These are phyloP conservation scores for Zhuqinia jingwanae DNA, from an alignment of 2,888 invertebrate genomes.

Conservation along the genomic window DNA sequence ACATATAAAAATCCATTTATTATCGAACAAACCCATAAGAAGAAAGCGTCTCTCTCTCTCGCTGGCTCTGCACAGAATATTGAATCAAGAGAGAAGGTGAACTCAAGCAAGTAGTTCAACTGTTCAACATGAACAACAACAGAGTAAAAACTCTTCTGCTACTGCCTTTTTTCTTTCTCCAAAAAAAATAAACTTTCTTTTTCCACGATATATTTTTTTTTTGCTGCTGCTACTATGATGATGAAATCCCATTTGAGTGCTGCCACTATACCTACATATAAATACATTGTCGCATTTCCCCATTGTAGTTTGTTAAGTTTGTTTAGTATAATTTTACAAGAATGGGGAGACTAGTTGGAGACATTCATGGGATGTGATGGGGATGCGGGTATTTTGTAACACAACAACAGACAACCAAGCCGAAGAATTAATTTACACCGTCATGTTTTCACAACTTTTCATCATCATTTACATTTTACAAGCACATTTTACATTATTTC, in stretches of 20 bases:
- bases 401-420: background rate
- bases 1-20: background rate
- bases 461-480: slow-evolving; percentile 54
- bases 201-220: too few species aligned
- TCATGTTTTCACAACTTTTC: slow-evolving; percentile 47
- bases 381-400: slow-evolving; percentile 41
- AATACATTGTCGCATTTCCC: background rate
- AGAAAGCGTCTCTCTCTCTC: background rate
- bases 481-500: slow-evolving; percentile 36
- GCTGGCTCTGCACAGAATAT: background rate
- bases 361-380: too few species aligned
- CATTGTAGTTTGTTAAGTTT: slow-evolving; percentile 11
- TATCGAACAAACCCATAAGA: background rate
- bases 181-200: too few species aligned
- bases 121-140: too few species aligned
- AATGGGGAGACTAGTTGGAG: background rate
- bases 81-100: slow-evolving; percentile 8
- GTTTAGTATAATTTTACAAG: slow-evolving; percentile 43
- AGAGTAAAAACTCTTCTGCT: too few species aligned
- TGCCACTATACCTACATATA: background rate
- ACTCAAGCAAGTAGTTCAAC: too few species aligned
- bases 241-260: background rate
- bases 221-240: too few species aligned
- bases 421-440: slow-evolving; percentile 51
- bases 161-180: too few species aligned